phyloP scores from a whole-genome alignment of 2,797 vertebrate genomes.

The Sebastes cheni region DNA sequence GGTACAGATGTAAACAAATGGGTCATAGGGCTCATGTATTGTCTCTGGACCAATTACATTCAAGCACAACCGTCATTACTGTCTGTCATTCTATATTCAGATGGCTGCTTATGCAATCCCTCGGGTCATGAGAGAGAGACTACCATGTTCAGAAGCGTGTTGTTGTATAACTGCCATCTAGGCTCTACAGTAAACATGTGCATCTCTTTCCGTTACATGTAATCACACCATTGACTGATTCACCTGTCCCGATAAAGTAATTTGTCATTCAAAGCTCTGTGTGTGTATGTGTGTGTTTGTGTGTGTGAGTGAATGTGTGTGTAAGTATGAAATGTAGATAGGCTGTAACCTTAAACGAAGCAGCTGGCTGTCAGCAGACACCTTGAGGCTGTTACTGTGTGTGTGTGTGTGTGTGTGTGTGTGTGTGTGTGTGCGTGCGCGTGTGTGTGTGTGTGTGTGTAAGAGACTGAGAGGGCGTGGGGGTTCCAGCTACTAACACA shows the following conservation, averaged over 20 bases:
- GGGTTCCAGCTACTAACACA: not conserved
- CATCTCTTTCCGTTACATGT: slow-evolving; percentile 37
- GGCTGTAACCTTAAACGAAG: slow-evolving; percentile 64
- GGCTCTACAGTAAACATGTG: slow-evolving; percentile 45
- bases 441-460: not conserved
- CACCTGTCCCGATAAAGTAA: slow-evolving; percentile 40
- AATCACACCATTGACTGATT: slow-evolving; percentile 36
- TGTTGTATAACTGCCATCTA: slow-evolving; percentile 63
- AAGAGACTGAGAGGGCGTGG: not conserved
- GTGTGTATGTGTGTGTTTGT: not conserved
- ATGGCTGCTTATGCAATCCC: slow-evolving; percentile 63
- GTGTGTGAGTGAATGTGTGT: slow-evolving; percentile 1
- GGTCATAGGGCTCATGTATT: slow-evolving; percentile 20
- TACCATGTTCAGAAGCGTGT: slow-evolving; percentile 29
- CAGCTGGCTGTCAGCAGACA: slow-evolving; percentile 69
- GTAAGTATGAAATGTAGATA: slow-evolving; percentile 45
- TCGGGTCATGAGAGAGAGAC: slow-evolving; percentile 26
- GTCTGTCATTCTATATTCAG: slow-evolving; percentile 60
- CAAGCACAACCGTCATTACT: slow-evolving; percentile 42
- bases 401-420: not conserved
- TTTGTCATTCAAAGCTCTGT: not conserved
- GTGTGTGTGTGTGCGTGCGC: not conserved
- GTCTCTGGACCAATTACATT: slow-evolving; percentile 45
- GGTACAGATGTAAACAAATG: slow-evolving; percentile 19
- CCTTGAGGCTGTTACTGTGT: slow-evolving; percentile 40